Percentiles rank a stretch among this genome's conserved stretches.
These are phyloP conservation scores for western clawed frog (Xenopus tropicalis) DNA, from an alignment of 2,113 vertebrate species.

Conservation along the genomic window UCB_Xtro_10.0 CM004450.2:84898501-84899000, in stretches of 20 bases:
- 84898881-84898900: too few species aligned
- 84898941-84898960: too few species aligned
- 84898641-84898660: conserved; percentile 12
- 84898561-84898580: conserved; percentile 38
- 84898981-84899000: too few species aligned
- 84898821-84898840: background rate
- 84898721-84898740: conserved; percentile 26
- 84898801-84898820: background rate
- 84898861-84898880: too few species aligned
- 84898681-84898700: conserved; percentile 4
- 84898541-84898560: conserved; percentile 16
- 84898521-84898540: background rate
- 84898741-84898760: background rate
- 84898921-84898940: too few species aligned
- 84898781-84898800: conserved; percentile 20
- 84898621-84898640: conserved; percentile 23
- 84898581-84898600: conserved; percentile 33
- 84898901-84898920: too few species aligned
- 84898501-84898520: conserved; percentile 31
- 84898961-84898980: too few species aligned
- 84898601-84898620: conserved; percentile 28
- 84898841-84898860: background rate
- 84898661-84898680: conserved; percentile 17
- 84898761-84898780: conserved; percentile 1
- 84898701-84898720: conserved; percentile 13